These are phyloP conservation scores for Sycon ciliatum DNA, from an alignment of 37 sponge, comb jelly and placozoan genomes.

Conservation along the genomic window DNA sequence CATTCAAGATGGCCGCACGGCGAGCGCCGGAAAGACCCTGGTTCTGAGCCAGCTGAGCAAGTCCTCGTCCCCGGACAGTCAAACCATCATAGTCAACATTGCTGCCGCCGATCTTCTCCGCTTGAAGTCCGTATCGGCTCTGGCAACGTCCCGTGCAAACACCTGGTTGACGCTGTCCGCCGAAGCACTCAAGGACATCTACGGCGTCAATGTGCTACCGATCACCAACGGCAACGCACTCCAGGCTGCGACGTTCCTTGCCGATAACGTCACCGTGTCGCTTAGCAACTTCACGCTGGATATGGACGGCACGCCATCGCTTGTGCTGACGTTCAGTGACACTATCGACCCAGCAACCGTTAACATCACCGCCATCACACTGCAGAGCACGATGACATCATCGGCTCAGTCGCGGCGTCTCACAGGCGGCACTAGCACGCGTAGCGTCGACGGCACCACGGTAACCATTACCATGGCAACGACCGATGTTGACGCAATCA, in stretches of 20 bases:
- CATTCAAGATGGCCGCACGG: slow-evolving; percentile 48
- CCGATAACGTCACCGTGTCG: no score
- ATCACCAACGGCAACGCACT: slow-evolving; percentile 81
- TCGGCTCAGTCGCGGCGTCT: background rate
- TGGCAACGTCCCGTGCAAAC: slow-evolving; percentile 49
- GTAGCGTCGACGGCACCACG: slow-evolving; percentile 27
- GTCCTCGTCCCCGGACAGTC: slow-evolving; percentile 42
- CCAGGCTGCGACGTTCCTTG: slow-evolving; percentile 42
- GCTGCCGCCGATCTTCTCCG: slow-evolving; percentile 61
- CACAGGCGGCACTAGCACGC: slow-evolving; percentile 11
- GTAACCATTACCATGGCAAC: slow-evolving; percentile 43
- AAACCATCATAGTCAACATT: slow-evolving; percentile 47
- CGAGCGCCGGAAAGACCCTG: slow-evolving; percentile 27
- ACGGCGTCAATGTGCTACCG: slow-evolving; percentile 68
- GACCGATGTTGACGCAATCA: slow-evolving; percentile 50
- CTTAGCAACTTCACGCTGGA: slow-evolving; percentile 48
- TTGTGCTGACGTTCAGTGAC: slow-evolving; percentile 71
- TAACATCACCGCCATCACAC: slow-evolving; percentile 17
- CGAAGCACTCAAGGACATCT: slow-evolving; percentile 74
- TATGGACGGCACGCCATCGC: slow-evolving; percentile 27
- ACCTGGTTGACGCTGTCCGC: slow-evolving; percentile 80
- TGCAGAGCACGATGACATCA: slow-evolving; percentile 30
- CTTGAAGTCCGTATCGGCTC: slow-evolving; percentile 47
- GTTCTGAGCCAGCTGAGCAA: slow-evolving; percentile 30
- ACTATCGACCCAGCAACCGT: slow-evolving; percentile 52